Evolutionary conservation across 1,140 invertebrate species (phyloP), one percentile per base, ranked within the genome.

Genomic region (Dendrolimus punctatus): DNA sequence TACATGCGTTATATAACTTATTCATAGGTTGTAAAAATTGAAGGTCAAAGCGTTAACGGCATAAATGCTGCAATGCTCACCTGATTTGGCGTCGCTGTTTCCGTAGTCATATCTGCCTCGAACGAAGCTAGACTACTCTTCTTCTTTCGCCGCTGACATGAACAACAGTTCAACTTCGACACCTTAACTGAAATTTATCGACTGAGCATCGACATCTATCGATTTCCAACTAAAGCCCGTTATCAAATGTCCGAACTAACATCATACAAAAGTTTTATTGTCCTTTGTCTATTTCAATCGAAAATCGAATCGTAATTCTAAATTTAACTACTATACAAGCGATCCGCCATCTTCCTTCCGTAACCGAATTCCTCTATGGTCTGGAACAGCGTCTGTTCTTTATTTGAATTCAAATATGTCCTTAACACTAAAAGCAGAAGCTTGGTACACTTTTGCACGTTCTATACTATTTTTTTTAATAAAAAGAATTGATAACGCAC

Each of bases 21-120:
- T 23, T 23, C 23, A 23, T 3, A 23, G 23, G 23, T 23, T 23
- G 23, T 2, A 23, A 23, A 23, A 23, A 23, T 23, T 23, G 23
- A 23, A 23, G 23, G 23, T 23, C 23, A 23, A 23, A 23, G 23
- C 23, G 23, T 23, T 23, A 23, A 23, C 23, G 23, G 23, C 23
- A 23, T 23, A 23, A 23, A 23, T 23, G 23, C 23, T 23, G 23
- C 23, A 23, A 51, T 40, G 63, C 67, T 61, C 66, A 85, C 81
- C 81, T 85, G 81, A 49, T 65, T 82, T 54, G 81, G 81, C 77
- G 81, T 79, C 69, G 78, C 80, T 60, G 79, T 80, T 58, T 85
- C 81, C 45, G 81, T 85, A 55, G 79, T 85, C 81, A 85, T 85
- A 53, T 76, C 61, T 45, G 47, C 71, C 55, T 68, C 70, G 57